Base-by-base conservation (phyloP, 2,113 vertebrate genomes). In the Romanogobio albipinnatus region DNA sequence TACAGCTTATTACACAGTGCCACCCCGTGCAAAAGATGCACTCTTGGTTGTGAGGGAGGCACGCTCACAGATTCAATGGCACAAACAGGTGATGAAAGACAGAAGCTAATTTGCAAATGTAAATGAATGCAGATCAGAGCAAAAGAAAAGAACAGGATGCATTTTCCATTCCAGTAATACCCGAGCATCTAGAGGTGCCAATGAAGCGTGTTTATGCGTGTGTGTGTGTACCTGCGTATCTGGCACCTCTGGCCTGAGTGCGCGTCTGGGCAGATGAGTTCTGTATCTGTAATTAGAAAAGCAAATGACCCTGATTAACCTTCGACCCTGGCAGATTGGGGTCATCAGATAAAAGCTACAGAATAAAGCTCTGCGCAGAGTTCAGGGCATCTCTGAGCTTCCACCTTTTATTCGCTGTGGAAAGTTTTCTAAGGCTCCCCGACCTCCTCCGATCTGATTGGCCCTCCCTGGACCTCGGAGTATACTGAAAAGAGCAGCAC, bases 221-320 rank as follows among this genome's bases (percentile, higher is more conserved):
- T 84, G 29, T 84, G 29, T 29, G 76, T 87, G 47, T 75, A 51
- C 71, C 45, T 68, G 82, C 13, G 19, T 53, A 22, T 74, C 43
- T 17, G 64, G 58, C 58, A 80, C 81, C 85, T 82, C 84, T 86
- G 71, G 61, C 70, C 71, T 47, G 71, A 75, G 45, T 66, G 58
- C 26, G 17, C 61, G 26, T 66, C 43, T 33, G 84, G 43, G 68
- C 83, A 47, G 64, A 77, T 49, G 77, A 84, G 36, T 62, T 75
- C 81, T 87, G 76, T 56, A 59, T 88, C 45, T 84, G 80, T 87
- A 90, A 90, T 90, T 90, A 90, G 82, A 86, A 83, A 85, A 87
- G 85, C 78, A 87, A 89, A 81, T 76, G 87, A 88, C 90, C 88
- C 84, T 71, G 84, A 88, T 90, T 90, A 90, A 87, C 90, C 88